Conservation (phyloP, 2,888 invertebrate genomes). For the Neoaliturus tenellus region DNA sequence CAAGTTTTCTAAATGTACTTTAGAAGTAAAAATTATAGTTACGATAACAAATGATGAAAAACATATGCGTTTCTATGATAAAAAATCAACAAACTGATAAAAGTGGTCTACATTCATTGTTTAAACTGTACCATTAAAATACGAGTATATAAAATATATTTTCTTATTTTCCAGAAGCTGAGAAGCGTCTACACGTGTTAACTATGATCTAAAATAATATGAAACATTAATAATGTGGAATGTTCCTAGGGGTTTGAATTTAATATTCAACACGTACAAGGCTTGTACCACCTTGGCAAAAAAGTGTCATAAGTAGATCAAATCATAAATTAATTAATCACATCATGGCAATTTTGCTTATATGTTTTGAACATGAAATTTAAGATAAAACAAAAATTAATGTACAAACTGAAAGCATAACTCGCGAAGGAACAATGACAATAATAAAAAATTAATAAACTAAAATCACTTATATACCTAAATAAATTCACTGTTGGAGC, state of each 20-base stretch:
- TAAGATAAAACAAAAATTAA: neutral
- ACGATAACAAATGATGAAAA: too few species aligned
- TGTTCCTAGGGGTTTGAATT: too few species aligned
- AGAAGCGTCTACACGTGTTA: neutral
- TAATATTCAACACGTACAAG: too few species aligned
- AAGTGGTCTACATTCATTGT: too few species aligned
- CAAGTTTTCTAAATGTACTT: too few species aligned
- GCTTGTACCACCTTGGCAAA: too few species aligned
- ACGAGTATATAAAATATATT: slow-evolving; percentile 20
- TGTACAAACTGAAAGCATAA: neutral
- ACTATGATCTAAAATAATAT: neutral
- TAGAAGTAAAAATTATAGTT: too few species aligned
- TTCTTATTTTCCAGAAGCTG: neutral
- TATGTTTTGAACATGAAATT: neutral
- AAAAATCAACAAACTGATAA: too few species aligned
- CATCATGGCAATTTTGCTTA: too few species aligned
- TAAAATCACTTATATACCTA: neutral
- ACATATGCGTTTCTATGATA: too few species aligned
- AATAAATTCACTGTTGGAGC: neutral
- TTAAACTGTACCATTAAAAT: neutral
- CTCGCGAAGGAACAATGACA: neutral
- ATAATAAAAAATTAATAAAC: neutral
- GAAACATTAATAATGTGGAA: neutral
- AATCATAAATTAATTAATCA: too few species aligned
- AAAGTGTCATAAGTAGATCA: too few species aligned